Evolutionary conservation across 1,140 invertebrate genomes (phyloP).

Genomic region (Diabrotica virgifera): DNA sequence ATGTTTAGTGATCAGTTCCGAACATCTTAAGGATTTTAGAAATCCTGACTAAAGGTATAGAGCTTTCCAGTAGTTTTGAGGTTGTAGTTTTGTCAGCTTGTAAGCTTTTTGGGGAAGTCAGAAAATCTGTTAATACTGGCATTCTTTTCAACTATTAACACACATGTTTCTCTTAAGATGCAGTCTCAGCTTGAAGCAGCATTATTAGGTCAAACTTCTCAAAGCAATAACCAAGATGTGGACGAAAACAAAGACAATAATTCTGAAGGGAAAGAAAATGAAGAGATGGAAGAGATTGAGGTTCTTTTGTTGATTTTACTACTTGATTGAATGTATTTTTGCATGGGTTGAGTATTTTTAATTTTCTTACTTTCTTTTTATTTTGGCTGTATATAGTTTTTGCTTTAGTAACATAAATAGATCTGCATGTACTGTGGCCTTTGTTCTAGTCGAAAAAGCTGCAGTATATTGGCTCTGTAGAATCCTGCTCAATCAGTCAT

Average conservation of each 20-base stretch:
- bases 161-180: conserved; percentile 40
- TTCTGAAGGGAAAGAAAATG: conserved; percentile 56
- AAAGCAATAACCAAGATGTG: conserved; percentile 39
- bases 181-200: conserved; percentile 48
- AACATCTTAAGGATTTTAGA: background rate
- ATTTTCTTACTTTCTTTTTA: conserved; percentile 17
- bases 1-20: background rate
- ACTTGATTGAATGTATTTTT: conserved; percentile 12
- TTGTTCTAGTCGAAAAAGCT: background rate
- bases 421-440: background rate
- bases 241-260: conserved; percentile 42
- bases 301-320: conserved; percentile 40
- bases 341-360: conserved; percentile 4
- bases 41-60: background rate
- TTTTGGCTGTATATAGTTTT: background rate
- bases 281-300: conserved; percentile 58
- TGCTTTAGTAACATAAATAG: conserved; percentile 8
- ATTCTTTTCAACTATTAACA: conserved; percentile 19
- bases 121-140: conserved; percentile 17
- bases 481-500: too few species aligned
- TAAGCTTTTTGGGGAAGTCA: conserved; percentile 11
- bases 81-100: conserved; percentile 17
- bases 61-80: background rate
- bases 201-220: conserved; percentile 45
- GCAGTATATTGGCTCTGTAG: too few species aligned